Conservation (phyloP, 2,113 vertebrate species). For the Morone chrysops region DNA sequence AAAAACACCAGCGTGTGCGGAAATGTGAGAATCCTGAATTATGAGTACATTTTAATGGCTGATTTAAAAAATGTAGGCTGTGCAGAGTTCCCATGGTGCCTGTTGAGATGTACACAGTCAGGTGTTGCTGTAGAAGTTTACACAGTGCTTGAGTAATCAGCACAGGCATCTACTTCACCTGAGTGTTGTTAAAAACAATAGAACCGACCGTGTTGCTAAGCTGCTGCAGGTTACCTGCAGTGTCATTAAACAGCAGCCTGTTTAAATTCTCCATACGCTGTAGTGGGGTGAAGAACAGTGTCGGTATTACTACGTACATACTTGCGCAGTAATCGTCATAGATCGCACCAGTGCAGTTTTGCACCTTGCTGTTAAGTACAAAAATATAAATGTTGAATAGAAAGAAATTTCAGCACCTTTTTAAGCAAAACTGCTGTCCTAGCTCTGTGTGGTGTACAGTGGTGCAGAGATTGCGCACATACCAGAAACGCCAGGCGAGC, state of each 20-base stretch:
- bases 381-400: neutral
- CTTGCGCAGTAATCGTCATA: neutral
- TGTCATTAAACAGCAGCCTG: constrained; percentile 2
- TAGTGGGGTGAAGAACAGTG: neutral
- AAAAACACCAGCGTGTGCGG: neutral
- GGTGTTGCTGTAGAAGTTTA: neutral
- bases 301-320: neutral
- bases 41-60: neutral
- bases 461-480: neutral
- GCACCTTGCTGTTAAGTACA: neutral
- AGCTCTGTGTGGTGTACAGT: neutral
- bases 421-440: neutral
- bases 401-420: neutral
- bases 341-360: too few species aligned
- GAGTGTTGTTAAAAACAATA: constrained; percentile 5
- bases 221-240: constrained; percentile 9
- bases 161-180: neutral
- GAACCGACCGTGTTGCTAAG: neutral
- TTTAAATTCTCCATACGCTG: neutral
- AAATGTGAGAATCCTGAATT: neutral
- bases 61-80: neutral
- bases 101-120: neutral
- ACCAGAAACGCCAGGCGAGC: neutral
- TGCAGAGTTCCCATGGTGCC: neutral
- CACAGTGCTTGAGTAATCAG: constrained; percentile 13